Base-by-base conservation (phyloP, 2,797 vertebrate genomes). In the Carapus acus region DNA sequence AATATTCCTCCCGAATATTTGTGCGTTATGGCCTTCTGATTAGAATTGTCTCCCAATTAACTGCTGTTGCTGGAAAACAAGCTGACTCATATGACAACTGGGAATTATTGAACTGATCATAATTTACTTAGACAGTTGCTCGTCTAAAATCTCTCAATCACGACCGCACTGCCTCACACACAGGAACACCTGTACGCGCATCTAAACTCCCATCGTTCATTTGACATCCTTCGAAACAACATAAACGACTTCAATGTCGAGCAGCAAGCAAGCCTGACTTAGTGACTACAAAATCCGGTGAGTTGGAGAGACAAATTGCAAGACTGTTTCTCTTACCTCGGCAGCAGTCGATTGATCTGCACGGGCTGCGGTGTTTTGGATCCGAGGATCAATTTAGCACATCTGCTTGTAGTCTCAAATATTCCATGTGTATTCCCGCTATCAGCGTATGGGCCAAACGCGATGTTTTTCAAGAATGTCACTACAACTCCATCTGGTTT, bases 301-400 rank as follows among this genome's bases (percentile, higher is more conserved):
- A 29, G 27, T 6, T 29, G 27, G 27, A 29, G 27, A 29, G 27
- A 41, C 47, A n/a, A n/a, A n/a, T n/a, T n/a, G n/a, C n/a, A n/a
- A n/a, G n/a, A 7, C 22, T 41, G 36, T 37, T 31, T 44, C 27
- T 54, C 83, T 83, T 41, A 86, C 85, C 84, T 83, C 73, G 53
- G 60, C 76, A 71, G 81, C 75, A 71, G 79, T 58, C 61, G 71
- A 79, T 68, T 67, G 67, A 74, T 69, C 46, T 71, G 69, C 64
- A 38, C 43, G 45, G 36, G 53, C 47, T 55, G 65, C 39, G 62
- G 53, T 49, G 62, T 33, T 65, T 52, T 54, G 15, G 71, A 69
- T 77, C 76, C 73, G 57, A 63, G 48, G 76, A 72, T 80, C 59
- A 42, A 59, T 69, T 81, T 77, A 77, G 50, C 70, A 65, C 74